Conservation (phyloP, 2,113 vertebrate species). For the Nothocercus nigrocapillus region DNA sequence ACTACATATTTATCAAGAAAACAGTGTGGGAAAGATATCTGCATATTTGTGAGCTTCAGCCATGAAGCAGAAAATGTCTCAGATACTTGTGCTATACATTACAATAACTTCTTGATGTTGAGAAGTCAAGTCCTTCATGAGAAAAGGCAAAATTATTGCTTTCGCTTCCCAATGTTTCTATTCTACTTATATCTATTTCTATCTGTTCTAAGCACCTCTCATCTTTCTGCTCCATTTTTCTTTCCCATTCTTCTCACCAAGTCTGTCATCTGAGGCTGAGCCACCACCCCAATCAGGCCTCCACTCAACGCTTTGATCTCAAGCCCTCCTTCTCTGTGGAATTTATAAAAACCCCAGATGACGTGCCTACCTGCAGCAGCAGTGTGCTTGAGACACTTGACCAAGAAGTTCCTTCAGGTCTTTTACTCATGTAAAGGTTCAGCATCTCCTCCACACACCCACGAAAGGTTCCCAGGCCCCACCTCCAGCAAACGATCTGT, state of each 20-base stretch:
- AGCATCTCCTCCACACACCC: background rate
- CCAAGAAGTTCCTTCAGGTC: background rate
- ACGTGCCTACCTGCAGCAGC: background rate
- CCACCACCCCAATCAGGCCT: background rate
- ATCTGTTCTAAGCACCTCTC: background rate
- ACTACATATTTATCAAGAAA: background rate
- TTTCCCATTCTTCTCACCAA: background rate
- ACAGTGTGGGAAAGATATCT: background rate
- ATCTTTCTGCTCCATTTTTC: background rate
- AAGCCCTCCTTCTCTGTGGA: background rate
- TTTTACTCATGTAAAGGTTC: background rate
- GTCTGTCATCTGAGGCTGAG: background rate
- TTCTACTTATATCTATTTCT: background rate
- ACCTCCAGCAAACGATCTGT: background rate
- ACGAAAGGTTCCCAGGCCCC: background rate
- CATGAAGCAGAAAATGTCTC: background rate
- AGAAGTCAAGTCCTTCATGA: background rate
- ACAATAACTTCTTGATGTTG: background rate
- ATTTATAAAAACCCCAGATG: background rate
- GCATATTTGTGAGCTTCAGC: background rate
- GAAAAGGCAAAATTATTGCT: background rate
- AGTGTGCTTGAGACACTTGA: background rate
- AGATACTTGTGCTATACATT: background rate
- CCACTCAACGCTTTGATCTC: background rate
- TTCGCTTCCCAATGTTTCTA: background rate